phyloP scores from a whole-genome alignment of 2,797 vertebrate genomes.

The Thripadectes ignobilis region DNA sequence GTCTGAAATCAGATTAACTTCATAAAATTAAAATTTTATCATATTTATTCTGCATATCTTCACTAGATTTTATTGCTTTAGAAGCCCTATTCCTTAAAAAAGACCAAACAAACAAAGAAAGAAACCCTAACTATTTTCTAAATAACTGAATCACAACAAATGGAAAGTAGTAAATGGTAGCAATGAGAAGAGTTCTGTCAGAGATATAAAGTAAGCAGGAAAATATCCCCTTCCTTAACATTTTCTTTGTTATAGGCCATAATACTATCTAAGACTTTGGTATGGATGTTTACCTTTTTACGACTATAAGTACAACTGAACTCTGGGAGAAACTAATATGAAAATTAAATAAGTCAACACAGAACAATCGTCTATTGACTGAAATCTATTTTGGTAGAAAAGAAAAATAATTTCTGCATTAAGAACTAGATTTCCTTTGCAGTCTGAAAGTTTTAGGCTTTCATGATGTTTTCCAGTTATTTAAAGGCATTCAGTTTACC shows the following conservation, averaged over 20 bases:
- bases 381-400: not conserved
- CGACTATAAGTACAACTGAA: not conserved
- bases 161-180: not conserved
- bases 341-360: not conserved
- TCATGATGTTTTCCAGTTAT: not conserved
- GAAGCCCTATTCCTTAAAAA: not conserved
- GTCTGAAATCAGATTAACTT: not conserved
- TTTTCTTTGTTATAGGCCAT: not conserved
- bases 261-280: not conserved
- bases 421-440: not conserved
- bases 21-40: not conserved
- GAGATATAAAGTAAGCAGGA: not conserved
- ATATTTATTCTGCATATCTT: not conserved
- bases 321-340: not conserved
- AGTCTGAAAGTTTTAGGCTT: not conserved
- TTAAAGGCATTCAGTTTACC: not conserved
- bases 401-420: not conserved
- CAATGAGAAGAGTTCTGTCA: not conserved
- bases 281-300: not conserved
- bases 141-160: not conserved
- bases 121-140: not conserved
- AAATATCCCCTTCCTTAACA: not conserved
- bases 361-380: not conserved
- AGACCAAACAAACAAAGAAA: fast-evolving
- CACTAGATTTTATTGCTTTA: not conserved